phyloP scores from a whole-genome alignment of 2,888 invertebrate species.

The Mactromeris polynyma region DNA sequence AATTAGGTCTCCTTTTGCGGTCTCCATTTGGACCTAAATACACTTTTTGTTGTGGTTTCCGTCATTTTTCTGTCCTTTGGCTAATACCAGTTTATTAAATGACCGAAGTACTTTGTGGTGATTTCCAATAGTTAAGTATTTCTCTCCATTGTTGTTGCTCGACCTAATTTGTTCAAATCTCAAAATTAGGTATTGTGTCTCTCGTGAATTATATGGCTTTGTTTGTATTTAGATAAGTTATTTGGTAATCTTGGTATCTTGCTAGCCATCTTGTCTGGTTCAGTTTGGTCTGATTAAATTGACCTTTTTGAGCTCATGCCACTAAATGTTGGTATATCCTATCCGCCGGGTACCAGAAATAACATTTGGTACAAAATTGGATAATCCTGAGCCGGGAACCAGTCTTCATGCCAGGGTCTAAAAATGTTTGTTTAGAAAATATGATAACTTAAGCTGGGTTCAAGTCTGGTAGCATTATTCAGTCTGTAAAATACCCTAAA shows the following conservation, averaged over 20 bases:
- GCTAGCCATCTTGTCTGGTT: background rate
- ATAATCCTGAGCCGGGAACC: too few species aligned
- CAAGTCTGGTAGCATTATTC: too few species aligned
- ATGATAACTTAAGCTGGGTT: too few species aligned
- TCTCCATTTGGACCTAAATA: background rate
- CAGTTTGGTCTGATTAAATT: background rate
- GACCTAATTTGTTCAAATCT: background rate
- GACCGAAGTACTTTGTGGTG: background rate
- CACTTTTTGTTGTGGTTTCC: background rate
- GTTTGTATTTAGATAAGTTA: background rate
- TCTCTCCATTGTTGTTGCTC: background rate
- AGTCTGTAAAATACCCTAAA: too few species aligned
- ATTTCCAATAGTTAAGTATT: background rate
- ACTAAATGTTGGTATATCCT: too few species aligned
- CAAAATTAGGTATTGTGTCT: background rate
- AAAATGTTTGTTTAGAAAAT: too few species aligned
- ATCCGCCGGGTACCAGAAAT: too few species aligned
- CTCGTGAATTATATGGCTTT: background rate
- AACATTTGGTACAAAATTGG: too few species aligned
- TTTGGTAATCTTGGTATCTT: background rate
- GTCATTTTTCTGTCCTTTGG: background rate
- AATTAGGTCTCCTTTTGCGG: background rate
- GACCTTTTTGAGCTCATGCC: background rate
- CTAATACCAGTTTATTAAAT: background rate
- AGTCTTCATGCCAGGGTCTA: too few species aligned